Evolutionary conservation across 2,113 vertebrate species (phyloP), one percentile per base, ranked within the genome.

Genomic region (Nycticorax nycticorax): DNA sequence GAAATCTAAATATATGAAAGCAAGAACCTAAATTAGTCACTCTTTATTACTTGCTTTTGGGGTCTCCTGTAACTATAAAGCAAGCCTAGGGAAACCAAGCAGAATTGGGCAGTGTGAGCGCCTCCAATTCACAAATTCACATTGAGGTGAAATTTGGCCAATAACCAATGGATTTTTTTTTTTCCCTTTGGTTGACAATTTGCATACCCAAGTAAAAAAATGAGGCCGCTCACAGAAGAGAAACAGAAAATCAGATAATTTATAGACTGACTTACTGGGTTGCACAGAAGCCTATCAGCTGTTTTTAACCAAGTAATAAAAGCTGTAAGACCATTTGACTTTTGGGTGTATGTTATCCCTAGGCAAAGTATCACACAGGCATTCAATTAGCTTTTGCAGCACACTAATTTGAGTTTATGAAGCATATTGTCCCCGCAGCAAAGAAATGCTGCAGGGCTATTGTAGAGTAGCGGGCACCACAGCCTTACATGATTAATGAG

Each of bases 391-490:
- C 67, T 93, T 92, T 56, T 93, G 83, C 84, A 92, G 69, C 52
- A 85, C 80, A 77, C 85, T 96, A 89, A 96, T 96, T 96, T 93
- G 92, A 87, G 93, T 93, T 97, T 96, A 73, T 96, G 94, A 95
- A 84, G 82, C 88, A 82, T 86, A 85, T 50, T 94, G 89, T 95
- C 71, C 83, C 93, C 26, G 10, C 64, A 97, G 92, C 83, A 84
- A 79, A 95, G 73, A 92, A 89, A 63, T 53, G 94, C 96, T 94
- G 78, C 71, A 64, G 88, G 88, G 59, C 82, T 88, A 43, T 76
- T 95, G 88, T 55, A 72, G 47, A 45, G 37, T 39, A 52, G 59
- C 11, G 3, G 84, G 53, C 80, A 85, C 37, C 66, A n/a, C 47
- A 82, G 77, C 71, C 63, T 73, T 71, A 35, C 48, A 67, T 92